Percentiles rank a stretch among this genome's conserved stretches.
phyloP scores from a whole-genome alignment of 2,888 invertebrate genomes.

The Stenotaenia linearis region DNA sequence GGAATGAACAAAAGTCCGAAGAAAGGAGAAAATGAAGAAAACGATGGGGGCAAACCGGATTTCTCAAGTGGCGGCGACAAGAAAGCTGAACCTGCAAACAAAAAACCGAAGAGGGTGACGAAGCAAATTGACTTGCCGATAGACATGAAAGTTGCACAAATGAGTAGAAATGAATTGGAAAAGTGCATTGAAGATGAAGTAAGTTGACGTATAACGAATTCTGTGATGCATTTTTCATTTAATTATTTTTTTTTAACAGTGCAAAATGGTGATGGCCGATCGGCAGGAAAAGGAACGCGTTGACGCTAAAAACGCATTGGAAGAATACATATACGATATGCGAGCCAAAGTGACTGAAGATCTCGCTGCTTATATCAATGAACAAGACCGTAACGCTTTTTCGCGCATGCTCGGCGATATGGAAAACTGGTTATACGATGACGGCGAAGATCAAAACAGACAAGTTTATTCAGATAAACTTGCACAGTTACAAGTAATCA shows the following conservation, averaged over 20 bases:
- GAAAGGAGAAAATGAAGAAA: not conserved
- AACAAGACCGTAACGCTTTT: conserved; percentile 48
- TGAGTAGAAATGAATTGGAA: conserved; percentile 65
- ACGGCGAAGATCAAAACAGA: conserved; percentile 86
- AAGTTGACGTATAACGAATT: conserved; percentile 39
- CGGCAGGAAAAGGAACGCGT: conserved; percentile 88
- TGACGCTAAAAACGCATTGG: conserved; percentile 92
- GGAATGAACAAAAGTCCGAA: not conserved
- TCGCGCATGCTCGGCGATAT: conserved; percentile 65
- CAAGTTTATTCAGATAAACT: conserved; percentile 59
- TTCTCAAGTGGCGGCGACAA: conserved; percentile 17
- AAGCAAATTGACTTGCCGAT: conserved; percentile 81
- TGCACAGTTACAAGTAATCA: conserved; percentile 50
- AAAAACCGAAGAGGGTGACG: conserved; percentile 69
- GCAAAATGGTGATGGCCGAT: conserved; percentile 77
- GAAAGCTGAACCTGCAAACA: conserved; percentile 44
- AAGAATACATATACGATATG: conserved; percentile 97
- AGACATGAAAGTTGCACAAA: conserved; percentile 66
- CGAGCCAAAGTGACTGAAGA: conserved; percentile 75
- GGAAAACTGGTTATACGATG: conserved; percentile 96
- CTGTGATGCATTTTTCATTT: not conserved
- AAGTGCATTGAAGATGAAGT: conserved; percentile 73
- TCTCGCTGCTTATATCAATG: conserved; percentile 67
- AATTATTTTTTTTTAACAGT: conserved; percentile 50
- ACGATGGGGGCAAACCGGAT: not conserved